Evolutionary conservation across 2,888 invertebrate species (phyloP).

Genomic region (Caenorhabditis wallacei): DNA sequence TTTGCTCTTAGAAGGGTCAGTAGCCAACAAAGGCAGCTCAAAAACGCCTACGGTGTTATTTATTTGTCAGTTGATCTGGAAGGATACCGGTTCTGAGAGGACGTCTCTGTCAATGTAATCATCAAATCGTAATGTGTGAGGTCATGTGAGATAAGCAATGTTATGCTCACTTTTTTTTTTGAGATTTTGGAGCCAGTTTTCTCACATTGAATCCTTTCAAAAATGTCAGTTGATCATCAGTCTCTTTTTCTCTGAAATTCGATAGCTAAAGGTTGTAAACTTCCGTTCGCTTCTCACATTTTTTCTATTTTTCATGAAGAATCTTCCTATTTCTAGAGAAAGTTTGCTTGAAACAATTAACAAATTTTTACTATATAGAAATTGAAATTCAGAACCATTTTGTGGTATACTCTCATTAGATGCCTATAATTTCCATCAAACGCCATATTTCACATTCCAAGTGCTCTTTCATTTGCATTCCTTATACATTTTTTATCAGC

Average conservation of each 20-base stretch:
- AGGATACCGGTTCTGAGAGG: constrained; percentile 36
- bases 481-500: background rate
- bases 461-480: background rate
- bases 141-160: constrained; percentile 33
- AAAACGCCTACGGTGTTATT: constrained; percentile 28
- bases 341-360: too few species aligned
- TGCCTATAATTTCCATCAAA: too few species aligned
- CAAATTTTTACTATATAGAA: too few species aligned
- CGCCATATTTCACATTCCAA: background rate
- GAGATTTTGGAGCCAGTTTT: constrained; percentile 13
- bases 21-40: constrained; percentile 1
- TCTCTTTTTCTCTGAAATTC: constrained; percentile 10
- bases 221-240: constrained; percentile 30
- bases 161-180: constrained; percentile 10
- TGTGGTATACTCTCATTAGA: too few species aligned
- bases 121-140: background rate
- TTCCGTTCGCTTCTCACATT: background rate
- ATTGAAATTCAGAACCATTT: too few species aligned
- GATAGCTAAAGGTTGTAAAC: constrained; percentile 11
- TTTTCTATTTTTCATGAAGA: background rate
- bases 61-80: constrained; percentile 44
- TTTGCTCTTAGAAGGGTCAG: constrained; percentile 35
- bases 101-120: background rate
- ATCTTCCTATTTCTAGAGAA: background rate
- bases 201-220: constrained; percentile 14